Percentiles rank a stretch among this genome's conserved stretches.
phyloP scores from a whole-genome alignment of 2,113 vertebrate genomes.

The Trochalopteron elliotii region DNA sequence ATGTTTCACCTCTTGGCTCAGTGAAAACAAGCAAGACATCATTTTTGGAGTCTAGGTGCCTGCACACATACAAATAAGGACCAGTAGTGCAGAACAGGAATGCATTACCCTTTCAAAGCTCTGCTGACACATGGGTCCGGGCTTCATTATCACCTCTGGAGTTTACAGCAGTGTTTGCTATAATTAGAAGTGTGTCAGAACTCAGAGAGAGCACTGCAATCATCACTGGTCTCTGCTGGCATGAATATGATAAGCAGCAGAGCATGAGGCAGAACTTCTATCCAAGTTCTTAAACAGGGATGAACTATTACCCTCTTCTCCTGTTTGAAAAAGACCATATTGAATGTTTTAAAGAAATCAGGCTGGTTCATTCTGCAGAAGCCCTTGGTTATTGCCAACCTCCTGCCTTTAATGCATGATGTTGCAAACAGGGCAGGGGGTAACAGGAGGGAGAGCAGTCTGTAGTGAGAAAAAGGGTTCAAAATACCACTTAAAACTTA shows the following conservation, averaged over 20 bases:
- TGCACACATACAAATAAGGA: constrained; percentile 27
- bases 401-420: background rate
- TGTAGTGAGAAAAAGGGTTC: background rate
- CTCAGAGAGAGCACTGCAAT: background rate
- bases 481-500: background rate
- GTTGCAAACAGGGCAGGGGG: background rate
- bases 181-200: constrained; percentile 37
- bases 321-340: background rate
- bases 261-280: background rate
- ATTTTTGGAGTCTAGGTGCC: background rate
- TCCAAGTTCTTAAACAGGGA: background rate
- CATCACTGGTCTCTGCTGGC: background rate
- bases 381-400: background rate
- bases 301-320: background rate
- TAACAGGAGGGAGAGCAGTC: background rate
- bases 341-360: background rate
- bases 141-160: constrained; percentile 38
- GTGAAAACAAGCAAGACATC: background rate
- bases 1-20: background rate
- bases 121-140: background rate
- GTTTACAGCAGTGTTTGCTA: background rate
- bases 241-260: background rate
- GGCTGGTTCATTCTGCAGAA: background rate
- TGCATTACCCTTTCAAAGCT: background rate
- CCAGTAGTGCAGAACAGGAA: background rate